Percentiles rank a stretch among this genome's conserved stretches.
Evolutionary conservation across 2,888 invertebrate genomes (phyloP).

Genomic region (Latrodectus hesperus): DNA sequence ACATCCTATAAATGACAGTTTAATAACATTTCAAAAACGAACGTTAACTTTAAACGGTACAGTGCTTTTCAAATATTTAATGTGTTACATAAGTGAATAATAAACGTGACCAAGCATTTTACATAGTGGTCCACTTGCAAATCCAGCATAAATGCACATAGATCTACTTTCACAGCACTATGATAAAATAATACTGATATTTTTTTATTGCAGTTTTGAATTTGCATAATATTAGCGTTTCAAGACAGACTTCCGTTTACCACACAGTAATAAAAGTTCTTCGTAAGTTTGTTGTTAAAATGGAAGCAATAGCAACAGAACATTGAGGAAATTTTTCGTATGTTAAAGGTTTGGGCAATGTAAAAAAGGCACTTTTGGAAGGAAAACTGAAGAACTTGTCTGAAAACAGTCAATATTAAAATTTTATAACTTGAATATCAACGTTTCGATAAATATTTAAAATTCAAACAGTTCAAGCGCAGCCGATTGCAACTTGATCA

Average conservation of each 20-base stretch:
- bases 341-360: conserved; percentile 37
- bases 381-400: conserved; percentile 63
- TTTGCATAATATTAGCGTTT: conserved; percentile 36
- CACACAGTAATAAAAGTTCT: conserved; percentile 29
- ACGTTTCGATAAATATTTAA: conserved; percentile 56
- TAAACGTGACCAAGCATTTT: conserved; percentile 9
- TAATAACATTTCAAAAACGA: too few species aligned
- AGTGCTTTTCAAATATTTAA: too few species aligned
- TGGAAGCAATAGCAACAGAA: conserved; percentile 48
- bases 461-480: conserved; percentile 43
- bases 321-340: conserved; percentile 32
- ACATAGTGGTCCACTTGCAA: conserved; percentile 42
- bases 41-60: too few species aligned
- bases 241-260: conserved; percentile 55
- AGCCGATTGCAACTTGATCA: conserved; percentile 2
- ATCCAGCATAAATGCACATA: conserved; percentile 32
- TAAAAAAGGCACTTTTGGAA: conserved; percentile 66
- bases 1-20: too few species aligned
- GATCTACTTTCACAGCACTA: conserved; percentile 34
- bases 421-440: conserved; percentile 44
- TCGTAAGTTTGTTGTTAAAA: conserved; percentile 24
- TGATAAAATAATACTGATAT: conserved; percentile 55
- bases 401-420: conserved; percentile 55
- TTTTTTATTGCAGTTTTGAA: conserved; percentile 16
- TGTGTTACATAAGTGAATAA: too few species aligned